Evolutionary conservation across 2,797 vertebrate species (phyloP).

Genomic region (Brachyrhaphis roseni): DNA sequence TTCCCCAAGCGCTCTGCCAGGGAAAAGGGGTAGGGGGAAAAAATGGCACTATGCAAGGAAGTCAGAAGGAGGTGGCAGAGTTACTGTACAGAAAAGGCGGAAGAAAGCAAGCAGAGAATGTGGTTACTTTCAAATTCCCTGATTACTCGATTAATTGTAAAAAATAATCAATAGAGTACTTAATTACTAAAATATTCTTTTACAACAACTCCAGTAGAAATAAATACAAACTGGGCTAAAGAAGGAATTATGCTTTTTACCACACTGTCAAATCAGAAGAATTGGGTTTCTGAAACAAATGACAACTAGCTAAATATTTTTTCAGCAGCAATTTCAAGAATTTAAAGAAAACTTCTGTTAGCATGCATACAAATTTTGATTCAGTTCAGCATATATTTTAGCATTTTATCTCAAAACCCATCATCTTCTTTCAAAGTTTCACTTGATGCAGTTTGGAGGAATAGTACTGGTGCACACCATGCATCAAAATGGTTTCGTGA

Average conservation of each 20-base stretch:
- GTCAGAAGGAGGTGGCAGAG: slow-evolving; percentile 39
- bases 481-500: slow-evolving; percentile 49
- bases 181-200: too few species aligned
- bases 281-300: not conserved
- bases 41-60: slow-evolving; percentile 36
- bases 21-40: slow-evolving; percentile 29
- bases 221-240: not conserved
- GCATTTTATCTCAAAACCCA: not conserved
- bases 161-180: too few species aligned
- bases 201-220: not conserved
- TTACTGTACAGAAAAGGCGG: slow-evolving; percentile 46
- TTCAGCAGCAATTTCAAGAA: not conserved
- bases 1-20: slow-evolving; percentile 88
- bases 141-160: too few species aligned
- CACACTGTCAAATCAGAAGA: not conserved
- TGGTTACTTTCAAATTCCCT: slow-evolving; percentile 28
- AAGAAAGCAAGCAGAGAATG: slow-evolving; percentile 20
- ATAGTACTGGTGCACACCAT: slow-evolving; percentile 23
- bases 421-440: slow-evolving; percentile 8
- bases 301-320: not conserved
- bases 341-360: not conserved
- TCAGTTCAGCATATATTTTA: not conserved
- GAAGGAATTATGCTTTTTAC: not conserved
- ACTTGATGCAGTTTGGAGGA: slow-evolving; percentile 18
- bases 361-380: not conserved